Evolutionary conservation across 2,888 invertebrate genomes (phyloP).

Genomic region (Conomelus anceps): DNA sequence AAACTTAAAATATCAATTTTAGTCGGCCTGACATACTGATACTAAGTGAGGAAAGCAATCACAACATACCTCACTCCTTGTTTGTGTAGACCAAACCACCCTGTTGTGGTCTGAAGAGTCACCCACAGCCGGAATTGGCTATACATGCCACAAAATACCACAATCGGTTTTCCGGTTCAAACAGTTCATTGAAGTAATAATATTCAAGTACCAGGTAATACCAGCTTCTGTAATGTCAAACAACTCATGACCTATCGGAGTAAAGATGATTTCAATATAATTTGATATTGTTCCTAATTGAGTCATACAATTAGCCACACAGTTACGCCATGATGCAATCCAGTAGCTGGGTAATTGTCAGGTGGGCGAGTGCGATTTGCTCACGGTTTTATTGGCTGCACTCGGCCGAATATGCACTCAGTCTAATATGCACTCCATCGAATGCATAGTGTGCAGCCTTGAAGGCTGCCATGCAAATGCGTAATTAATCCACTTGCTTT

Average conservation of each 20-base stretch:
- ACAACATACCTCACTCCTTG: no score
- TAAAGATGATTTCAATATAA: background rate
- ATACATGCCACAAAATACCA: no score
- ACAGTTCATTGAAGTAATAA: background rate
- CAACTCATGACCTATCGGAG: background rate
- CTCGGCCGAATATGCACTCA: no score
- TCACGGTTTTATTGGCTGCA: background rate
- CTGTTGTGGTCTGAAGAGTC: no score
- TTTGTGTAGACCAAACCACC: no score
- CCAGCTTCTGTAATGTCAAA: background rate
- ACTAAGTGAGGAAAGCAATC: no score
- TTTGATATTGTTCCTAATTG: background rate
- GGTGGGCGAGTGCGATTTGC: background rate
- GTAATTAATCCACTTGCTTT: background rate
- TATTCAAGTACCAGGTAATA: background rate
- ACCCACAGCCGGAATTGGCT: no score
- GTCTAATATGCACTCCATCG: no score
- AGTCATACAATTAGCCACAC: background rate
- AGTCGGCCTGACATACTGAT: no score
- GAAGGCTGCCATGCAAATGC: background rate
- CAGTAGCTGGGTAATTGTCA: no score
- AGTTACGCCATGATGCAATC: background rate
- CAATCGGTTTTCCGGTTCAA: background rate
- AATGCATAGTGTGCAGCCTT: background rate
- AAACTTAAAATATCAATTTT: no score